Conservation (phyloP, 2,113 vertebrate species). For the Corythornis vintsioides region DNA sequence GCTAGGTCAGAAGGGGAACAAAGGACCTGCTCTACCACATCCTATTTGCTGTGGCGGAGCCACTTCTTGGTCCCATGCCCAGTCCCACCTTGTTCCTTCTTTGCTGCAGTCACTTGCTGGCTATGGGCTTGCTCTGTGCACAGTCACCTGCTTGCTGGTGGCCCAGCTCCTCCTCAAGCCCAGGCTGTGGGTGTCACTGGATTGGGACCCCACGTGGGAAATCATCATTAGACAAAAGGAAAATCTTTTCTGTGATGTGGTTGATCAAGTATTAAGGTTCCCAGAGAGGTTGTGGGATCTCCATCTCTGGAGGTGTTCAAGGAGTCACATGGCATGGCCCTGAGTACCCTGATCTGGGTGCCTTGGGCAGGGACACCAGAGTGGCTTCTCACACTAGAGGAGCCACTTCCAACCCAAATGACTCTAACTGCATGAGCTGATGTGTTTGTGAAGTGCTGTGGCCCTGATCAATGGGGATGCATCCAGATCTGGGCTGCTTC, state of each 20-base stretch:
- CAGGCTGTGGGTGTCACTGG: fast-evolving
- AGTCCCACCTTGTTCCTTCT: neutral
- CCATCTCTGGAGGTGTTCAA: neutral
- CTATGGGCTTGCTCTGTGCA: neutral
- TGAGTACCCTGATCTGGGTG: neutral
- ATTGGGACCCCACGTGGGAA: fast-evolving
- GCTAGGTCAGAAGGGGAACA: neutral
- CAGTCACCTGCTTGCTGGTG: neutral
- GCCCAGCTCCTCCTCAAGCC: neutral
- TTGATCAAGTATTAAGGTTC: neutral
- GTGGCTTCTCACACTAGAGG: neutral
- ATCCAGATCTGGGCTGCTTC: neutral
- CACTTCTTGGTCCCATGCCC: neutral
- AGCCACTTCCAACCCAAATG: fast-evolving
- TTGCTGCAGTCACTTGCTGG: neutral
- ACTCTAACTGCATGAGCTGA: neutral
- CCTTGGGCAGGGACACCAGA: neutral
- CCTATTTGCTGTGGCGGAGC: neutral
- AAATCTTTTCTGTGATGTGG: neutral
- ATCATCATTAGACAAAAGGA: fast-evolving
- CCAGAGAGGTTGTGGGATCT: neutral
- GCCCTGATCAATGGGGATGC: neutral
- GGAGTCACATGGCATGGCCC: neutral
- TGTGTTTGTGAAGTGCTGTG: neutral
- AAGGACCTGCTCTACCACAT: neutral